These are phyloP conservation scores for Lota lota DNA, from an alignment of 2,113 vertebrate species.

Conservation along the genomic window DNA sequence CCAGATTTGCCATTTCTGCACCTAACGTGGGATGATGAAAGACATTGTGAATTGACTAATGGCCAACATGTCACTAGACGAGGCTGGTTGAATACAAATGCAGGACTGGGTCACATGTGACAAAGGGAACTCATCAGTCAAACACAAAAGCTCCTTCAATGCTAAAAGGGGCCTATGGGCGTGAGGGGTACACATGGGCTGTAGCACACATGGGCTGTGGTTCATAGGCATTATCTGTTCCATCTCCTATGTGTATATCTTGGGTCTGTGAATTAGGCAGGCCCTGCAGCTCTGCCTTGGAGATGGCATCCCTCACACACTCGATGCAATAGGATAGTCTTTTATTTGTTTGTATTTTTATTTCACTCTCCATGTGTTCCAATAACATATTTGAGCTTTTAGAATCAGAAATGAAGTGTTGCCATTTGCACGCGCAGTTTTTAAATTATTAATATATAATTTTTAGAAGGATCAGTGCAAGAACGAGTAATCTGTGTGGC, in stretches of 20 bases:
- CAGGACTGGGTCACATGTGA: slow-evolving; percentile 32
- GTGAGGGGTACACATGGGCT: slow-evolving; percentile 16
- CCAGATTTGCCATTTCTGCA: too few relatives aligned
- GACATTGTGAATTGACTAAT: too few relatives aligned
- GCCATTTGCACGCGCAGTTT: too few relatives aligned
- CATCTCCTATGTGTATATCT: slow-evolving; percentile 34
- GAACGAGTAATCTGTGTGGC: slow-evolving; percentile 1
- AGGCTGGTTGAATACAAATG: slow-evolving; percentile 55
- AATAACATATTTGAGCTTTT: background rate
- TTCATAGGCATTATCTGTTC: slow-evolving; percentile 50
- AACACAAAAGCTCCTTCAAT: slow-evolving; percentile 44
- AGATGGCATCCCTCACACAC: slow-evolving; percentile 15
- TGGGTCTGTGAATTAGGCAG: slow-evolving; percentile 11
- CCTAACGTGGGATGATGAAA: too few relatives aligned
- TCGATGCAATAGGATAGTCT: slow-evolving; percentile 3
- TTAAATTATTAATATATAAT: background rate
- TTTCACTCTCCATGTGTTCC: slow-evolving; percentile 16
- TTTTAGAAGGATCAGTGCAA: background rate
- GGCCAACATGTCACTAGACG: too few relatives aligned
- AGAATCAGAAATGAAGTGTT: too few relatives aligned
- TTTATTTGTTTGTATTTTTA: slow-evolving; percentile 25
- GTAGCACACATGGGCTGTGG: background rate
- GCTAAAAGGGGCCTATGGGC: slow-evolving; percentile 62
- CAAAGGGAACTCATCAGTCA: slow-evolving; percentile 31
- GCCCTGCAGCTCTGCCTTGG: background rate